Conservation (phyloP, 1,140 invertebrate species). For the Wasmannia auropunctata region DNA sequence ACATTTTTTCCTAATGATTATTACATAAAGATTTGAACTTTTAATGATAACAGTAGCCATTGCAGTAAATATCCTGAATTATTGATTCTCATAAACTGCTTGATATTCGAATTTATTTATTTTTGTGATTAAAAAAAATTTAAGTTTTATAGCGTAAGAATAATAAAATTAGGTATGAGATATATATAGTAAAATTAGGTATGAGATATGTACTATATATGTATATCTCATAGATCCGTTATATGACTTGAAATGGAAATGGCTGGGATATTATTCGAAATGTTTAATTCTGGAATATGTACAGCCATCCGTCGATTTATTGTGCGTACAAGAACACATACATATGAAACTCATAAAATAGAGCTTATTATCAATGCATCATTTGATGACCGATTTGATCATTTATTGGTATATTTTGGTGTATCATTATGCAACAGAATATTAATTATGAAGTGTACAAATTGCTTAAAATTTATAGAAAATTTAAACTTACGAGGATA, state of each 20-base stretch:
- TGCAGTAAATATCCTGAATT: background rate
- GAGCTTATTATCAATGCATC: constrained; percentile 33
- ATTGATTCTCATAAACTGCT: background rate
- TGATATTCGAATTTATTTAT: background rate
- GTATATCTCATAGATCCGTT: background rate
- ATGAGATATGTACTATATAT: background rate
- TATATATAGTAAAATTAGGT: background rate
- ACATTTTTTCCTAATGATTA: background rate
- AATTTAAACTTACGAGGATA: background rate
- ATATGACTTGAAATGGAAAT: background rate
- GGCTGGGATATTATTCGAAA: constrained; percentile 4
- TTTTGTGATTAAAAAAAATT: background rate
- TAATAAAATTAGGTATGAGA: background rate
- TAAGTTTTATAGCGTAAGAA: background rate
- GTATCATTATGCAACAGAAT: constrained; percentile 25
- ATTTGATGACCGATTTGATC: constrained; percentile 4
- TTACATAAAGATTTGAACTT: background rate
- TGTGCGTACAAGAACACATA: constrained; percentile 3
- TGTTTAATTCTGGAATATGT: constrained; percentile 14
- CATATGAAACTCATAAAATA: constrained; percentile 19
- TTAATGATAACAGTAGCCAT: background rate
- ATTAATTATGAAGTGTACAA: constrained; percentile 9
- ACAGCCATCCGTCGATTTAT: background rate
- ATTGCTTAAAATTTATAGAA: constrained; percentile 11
- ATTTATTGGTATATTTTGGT: constrained; percentile 26